Conservation (phyloP, 2,797 vertebrate genomes). For the Chanos chanos region DNA sequence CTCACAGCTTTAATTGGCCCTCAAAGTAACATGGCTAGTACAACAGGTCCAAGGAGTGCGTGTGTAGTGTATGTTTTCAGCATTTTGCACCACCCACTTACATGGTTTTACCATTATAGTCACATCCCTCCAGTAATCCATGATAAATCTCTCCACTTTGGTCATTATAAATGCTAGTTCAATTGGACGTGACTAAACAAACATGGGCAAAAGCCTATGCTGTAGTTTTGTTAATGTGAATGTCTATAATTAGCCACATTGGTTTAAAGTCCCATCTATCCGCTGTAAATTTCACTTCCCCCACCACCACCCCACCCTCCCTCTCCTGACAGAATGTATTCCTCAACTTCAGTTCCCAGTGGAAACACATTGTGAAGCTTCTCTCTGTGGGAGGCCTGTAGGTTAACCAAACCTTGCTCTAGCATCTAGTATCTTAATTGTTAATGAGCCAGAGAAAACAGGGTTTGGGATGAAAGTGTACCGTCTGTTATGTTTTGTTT, state of each 20-base stretch:
- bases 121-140: conserved; percentile 38
- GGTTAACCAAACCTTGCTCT: not conserved
- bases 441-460: not conserved
- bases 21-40: conserved; percentile 55
- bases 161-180: conserved; percentile 33
- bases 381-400: not conserved
- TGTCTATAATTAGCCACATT: too few relatives aligned
- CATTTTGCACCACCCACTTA: conserved; percentile 40
- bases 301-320: too few relatives aligned
- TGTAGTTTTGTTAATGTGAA: too few relatives aligned
- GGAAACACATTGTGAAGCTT: not conserved
- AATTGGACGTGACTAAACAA: conserved; percentile 5
- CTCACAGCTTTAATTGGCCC: conserved; percentile 35
- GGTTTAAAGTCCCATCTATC: too few relatives aligned
- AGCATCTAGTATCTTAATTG: not conserved
- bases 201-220: not conserved
- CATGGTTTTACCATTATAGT: conserved; percentile 27
- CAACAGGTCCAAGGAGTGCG: conserved; percentile 45
- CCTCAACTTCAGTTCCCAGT: too few relatives aligned
- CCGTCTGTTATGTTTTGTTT: not conserved
- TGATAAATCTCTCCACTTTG: conserved; percentile 10
- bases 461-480: not conserved
- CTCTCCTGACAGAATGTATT: too few relatives aligned
- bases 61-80: conserved; percentile 43
- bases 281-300: too few relatives aligned